Percentiles rank a stretch among this genome's conserved stretches.
Evolutionary conservation across 2,113 vertebrate species (phyloP).

Genomic region (Gopherus flavomarginatus): DNA sequence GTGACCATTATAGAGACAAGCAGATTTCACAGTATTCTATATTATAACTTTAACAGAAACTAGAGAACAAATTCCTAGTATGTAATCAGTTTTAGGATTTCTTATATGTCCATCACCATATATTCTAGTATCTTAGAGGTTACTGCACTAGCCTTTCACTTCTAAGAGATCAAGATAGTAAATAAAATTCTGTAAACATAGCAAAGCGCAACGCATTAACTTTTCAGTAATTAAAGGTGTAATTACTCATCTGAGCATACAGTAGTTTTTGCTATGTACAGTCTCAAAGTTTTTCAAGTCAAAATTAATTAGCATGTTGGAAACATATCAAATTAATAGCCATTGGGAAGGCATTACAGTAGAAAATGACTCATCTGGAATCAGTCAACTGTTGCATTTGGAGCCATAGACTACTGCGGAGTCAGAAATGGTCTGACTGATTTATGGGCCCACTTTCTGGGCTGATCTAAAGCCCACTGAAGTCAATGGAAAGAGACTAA

Average conservation of each 20-base stretch:
- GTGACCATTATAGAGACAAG: background rate
- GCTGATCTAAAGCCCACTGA: background rate
- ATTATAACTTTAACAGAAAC: background rate
- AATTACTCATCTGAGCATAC: background rate
- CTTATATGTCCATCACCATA: too few relatives aligned
- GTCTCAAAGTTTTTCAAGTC: background rate
- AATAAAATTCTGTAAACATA: background rate
- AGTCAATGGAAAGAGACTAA: background rate
- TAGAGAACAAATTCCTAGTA: background rate
- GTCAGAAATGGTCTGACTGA: background rate
- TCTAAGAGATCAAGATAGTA: background rate
- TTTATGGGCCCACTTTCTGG: background rate
- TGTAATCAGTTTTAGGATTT: too few relatives aligned
- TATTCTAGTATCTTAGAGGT: background rate
- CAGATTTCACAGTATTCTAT: background rate
- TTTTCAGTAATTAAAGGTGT: background rate
- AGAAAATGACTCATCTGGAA: background rate
- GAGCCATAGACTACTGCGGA: background rate
- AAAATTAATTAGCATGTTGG: background rate
- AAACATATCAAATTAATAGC: background rate
- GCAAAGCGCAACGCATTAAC: background rate
- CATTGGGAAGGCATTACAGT: background rate
- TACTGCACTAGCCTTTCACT: background rate
- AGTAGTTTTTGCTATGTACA: background rate
- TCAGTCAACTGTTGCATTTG: rapidly evolving